Conservation (phyloP, 2,113 vertebrate genomes). For the Coptodon bakossiorum region DNA sequence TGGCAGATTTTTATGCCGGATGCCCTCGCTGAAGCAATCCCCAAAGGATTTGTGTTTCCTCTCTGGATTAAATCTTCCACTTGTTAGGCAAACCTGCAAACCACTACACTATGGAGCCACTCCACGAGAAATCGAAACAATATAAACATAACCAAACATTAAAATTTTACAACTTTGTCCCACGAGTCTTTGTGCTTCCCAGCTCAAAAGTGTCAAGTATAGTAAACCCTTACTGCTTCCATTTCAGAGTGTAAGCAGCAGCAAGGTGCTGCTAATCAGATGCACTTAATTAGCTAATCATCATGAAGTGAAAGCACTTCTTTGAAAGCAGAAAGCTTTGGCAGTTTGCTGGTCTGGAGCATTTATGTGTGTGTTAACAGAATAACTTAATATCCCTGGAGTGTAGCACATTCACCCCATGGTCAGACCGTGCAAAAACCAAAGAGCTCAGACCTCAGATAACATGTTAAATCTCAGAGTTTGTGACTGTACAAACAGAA, state of each 20-base stretch:
- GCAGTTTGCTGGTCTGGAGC: neutral
- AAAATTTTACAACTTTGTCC: rapidly evolving
- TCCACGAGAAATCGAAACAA: rapidly evolving
- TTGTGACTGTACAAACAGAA: neutral
- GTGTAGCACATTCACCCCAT: neutral
- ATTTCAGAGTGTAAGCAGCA: neutral
- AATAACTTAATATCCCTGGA: neutral
- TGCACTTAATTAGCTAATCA: neutral
- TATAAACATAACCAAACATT: neutral
- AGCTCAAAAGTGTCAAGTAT: neutral
- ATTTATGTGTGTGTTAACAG: neutral
- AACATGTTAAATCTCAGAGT: neutral
- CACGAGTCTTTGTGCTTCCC: rapidly evolving
- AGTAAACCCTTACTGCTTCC: neutral
- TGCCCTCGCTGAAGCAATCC: neutral
- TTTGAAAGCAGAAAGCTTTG: neutral
- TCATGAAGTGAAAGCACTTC: neutral
- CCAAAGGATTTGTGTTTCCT: neutral
- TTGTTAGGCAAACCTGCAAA: rapidly evolving
- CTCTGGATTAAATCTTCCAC: neutral
- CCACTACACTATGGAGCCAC: neutral
- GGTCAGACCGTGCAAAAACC: rapidly evolving
- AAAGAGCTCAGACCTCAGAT: neutral
- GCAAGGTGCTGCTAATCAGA: neutral
- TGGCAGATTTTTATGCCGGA: neutral